Base-by-base conservation (phyloP, 2,888 invertebrate species). In the Daptonema setosum region DNA sequence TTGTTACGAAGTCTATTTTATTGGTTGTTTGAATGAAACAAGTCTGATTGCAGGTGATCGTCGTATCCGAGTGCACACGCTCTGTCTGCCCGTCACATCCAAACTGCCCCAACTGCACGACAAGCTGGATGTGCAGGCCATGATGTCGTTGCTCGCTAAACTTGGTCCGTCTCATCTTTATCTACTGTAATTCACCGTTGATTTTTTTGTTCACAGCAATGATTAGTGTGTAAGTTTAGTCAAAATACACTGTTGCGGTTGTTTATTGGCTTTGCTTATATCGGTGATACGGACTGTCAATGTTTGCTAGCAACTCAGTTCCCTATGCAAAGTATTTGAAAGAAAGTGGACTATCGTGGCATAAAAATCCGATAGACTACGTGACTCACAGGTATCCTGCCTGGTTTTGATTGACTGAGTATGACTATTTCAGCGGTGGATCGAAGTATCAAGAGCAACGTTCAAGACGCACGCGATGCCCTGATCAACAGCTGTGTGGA, bases 401-500 rank as follows among this genome's bases (percentile, higher is more conserved):
- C n/a, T n/a, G n/a, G n/a, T n/a, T n/a, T n/a, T n/a, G n/a, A n/a
- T n/a, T n/a, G n/a, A n/a, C n/a, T n/a, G n/a, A n/a, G n/a, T n/a
- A n/a, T n/a, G n/a, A n/a, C n/a, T n/a, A n/a, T n/a, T n/a, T n/a
- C 71, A 83, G 84, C 91, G 60, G 91, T 88, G 59, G 95, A 97
- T 73, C 79, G 90, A 51, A 85, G 86, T 60, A 77, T 83, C 66
- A 79, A 86, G 28, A 85, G 61, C 22, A 59, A 62, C 5, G 76
- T 95, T 69, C 77, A 82, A 8, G 95, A 97, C 73, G 93, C 95
- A 0, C 78, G 91, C 48, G 97, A 97, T 72, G 97, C 95, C 17
- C 80, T 97, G 57, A 83, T 90, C 63, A 95, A 91, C 75, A 90
- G 87, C 28, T 87, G 84, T 1, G 81, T 88, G 58, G 97, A 97